phyloP scores from a whole-genome alignment of 1,140 invertebrate genomes.

The Cotesia vestalis region DNA sequence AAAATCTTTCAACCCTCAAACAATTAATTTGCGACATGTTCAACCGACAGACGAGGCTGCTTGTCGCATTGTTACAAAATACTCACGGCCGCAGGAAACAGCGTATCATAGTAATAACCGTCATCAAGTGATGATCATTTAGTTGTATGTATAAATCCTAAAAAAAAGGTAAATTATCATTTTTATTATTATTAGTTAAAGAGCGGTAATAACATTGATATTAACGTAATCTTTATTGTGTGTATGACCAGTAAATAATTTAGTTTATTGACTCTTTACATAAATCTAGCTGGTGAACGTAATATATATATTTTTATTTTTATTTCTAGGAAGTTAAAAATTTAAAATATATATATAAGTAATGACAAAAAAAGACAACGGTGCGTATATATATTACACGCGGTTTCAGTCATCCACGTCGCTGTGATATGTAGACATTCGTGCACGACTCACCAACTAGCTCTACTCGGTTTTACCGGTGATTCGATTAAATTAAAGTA shows the following conservation, averaged over 20 bases:
- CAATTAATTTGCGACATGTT: not conserved
- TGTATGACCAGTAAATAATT: not conserved
- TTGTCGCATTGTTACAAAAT: constrained; percentile 29
- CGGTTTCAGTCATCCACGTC: constrained; percentile 18
- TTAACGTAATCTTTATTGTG: not conserved
- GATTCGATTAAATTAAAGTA: constrained; percentile 51
- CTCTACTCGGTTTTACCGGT: constrained; percentile 25
- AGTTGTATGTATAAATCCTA: constrained; percentile 55
- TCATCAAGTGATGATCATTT: constrained; percentile 65
- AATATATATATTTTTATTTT: not conserved
- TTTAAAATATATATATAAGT: not conserved
- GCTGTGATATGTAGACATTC: constrained; percentile 19
- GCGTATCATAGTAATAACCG: constrained; percentile 65
- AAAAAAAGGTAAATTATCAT: constrained; percentile 5
- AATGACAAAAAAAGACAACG: constrained; percentile 15
- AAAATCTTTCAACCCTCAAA: constrained; percentile 6
- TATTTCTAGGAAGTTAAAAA: constrained; percentile 11
- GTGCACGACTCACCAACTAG: constrained; percentile 4
- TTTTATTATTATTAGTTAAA: constrained; percentile 2
- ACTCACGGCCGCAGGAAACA: constrained; percentile 65
- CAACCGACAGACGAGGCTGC: constrained; percentile 6
- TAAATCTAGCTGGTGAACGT: too few species aligned
- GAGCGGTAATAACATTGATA: not conserved
- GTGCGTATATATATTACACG: not conserved
- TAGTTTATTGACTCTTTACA: not conserved